phyloP scores from a whole-genome alignment of 1,140 invertebrate species.

The Araneus ventricosus region DNA sequence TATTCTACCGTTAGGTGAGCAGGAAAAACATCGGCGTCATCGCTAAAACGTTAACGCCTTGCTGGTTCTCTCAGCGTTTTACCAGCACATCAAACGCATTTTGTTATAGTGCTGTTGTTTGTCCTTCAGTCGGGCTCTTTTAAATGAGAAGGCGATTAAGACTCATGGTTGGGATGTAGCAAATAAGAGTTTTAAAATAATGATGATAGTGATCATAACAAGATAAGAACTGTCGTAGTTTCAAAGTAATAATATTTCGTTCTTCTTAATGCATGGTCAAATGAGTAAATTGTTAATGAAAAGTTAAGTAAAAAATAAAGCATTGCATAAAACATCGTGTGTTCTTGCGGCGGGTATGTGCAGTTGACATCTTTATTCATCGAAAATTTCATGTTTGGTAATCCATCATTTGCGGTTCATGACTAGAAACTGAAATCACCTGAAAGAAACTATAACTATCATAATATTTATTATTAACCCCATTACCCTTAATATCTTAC shows the following conservation, averaged over 20 bases:
- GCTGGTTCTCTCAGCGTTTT: background rate
- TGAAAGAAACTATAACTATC: too few relatives aligned
- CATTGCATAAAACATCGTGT: background rate
- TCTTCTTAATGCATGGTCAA: background rate
- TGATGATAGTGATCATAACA: background rate
- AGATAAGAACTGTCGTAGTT: too few relatives aligned
- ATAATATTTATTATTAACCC: too few relatives aligned
- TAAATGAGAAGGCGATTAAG: background rate
- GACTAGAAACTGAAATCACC: too few relatives aligned
- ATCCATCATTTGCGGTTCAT: too few relatives aligned
- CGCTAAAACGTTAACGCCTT: background rate
- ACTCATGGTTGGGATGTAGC: background rate
- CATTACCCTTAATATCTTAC: too few relatives aligned
- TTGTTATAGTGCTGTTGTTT: background rate
- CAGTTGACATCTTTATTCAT: background rate
- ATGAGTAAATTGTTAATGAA: background rate
- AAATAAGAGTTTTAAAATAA: background rate
- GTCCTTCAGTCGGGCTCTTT: background rate
- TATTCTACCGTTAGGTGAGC: constrained; percentile 16
- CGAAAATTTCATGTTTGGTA: too few relatives aligned
- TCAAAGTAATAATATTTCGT: background rate
- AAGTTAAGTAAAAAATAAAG: background rate
- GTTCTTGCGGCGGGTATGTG: background rate
- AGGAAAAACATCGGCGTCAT: constrained; percentile 20
- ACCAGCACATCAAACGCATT: background rate